phyloP scores from a whole-genome alignment of 2,113 vertebrate genomes.

The Sisor rabdophorus region DNA sequence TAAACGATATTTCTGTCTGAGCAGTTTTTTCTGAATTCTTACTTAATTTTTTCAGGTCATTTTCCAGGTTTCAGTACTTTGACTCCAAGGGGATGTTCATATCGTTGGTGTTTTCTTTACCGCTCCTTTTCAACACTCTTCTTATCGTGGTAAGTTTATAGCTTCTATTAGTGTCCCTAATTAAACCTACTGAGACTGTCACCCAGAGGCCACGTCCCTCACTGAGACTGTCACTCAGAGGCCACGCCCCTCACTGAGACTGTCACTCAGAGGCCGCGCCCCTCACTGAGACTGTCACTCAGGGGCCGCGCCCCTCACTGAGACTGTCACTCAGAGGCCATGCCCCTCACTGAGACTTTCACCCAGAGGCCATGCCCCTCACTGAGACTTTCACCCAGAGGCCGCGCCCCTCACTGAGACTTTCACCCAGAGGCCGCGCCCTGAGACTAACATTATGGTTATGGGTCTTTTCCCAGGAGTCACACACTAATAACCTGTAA shows the following conservation, averaged over 20 bases:
- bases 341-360: neutral
- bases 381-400: neutral
- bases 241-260: no score
- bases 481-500: neutral
- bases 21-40: constrained; percentile 38
- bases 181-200: neutral
- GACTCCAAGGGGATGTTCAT: constrained; percentile 98
- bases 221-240: no score
- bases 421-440: neutral
- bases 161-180: neutral
- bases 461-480: neutral
- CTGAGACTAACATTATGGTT: neutral
- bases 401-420: neutral
- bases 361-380: neutral
- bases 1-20: neutral
- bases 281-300: neutral
- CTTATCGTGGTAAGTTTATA: constrained; percentile 83
- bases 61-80: constrained; percentile 92
- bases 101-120: constrained; percentile 84
- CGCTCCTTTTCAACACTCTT: constrained; percentile 82
- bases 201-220: neutral
- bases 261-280: no score
- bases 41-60: constrained; percentile 68
- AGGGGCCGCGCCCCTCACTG: neutral
- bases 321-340: neutral